phyloP scores from a whole-genome alignment of 1,140 invertebrate species.

The Arion vulgaris region DNA sequence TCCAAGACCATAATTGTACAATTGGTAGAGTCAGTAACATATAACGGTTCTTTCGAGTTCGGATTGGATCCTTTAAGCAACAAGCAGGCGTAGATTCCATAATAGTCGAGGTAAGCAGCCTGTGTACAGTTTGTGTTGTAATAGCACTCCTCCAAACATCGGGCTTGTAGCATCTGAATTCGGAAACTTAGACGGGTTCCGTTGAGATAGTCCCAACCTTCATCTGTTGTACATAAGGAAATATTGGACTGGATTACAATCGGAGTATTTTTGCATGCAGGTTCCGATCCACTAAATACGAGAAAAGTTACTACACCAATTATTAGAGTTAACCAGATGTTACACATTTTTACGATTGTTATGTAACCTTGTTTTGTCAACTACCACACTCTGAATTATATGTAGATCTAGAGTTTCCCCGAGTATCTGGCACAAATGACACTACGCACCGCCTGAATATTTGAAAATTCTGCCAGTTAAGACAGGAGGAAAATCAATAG shows the following conservation, averaged over 20 bases:
- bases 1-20: background rate
- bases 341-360: too few species aligned
- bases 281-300: background rate
- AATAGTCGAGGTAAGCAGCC: background rate
- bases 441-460: too few species aligned
- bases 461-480: too few species aligned
- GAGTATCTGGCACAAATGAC: too few species aligned
- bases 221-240: background rate
- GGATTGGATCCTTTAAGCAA: background rate
- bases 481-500: too few species aligned
- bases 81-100: background rate
- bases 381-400: too few species aligned
- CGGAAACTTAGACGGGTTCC: background rate
- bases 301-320: background rate
- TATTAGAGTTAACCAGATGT: too few species aligned
- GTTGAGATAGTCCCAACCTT: background rate
- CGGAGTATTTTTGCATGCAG: background rate
- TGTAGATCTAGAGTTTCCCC: too few species aligned
- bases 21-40: background rate
- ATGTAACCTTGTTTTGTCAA: too few species aligned
- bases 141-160: background rate
- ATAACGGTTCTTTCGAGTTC: background rate
- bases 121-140: background rate
- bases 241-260: background rate
- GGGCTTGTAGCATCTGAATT: background rate